These are phyloP conservation scores for Diacarnus erythraeanus DNA, from an alignment of 37 sponge, comb jelly and placozoan genomes.

Conservation along the genomic window DNA sequence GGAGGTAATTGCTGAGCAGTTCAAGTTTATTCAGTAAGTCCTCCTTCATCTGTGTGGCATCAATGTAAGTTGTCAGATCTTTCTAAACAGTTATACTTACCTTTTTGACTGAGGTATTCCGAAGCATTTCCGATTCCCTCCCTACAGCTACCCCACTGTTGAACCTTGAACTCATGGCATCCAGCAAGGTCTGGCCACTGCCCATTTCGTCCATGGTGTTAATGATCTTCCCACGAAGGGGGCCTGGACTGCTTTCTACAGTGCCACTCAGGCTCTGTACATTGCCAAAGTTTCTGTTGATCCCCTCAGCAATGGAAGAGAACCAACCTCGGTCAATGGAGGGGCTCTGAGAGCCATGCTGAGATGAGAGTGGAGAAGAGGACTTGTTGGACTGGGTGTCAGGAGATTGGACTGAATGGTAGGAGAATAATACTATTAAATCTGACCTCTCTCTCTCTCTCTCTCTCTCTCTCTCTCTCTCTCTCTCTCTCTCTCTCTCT, in stretches of 20 bases:
- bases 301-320: conserved; percentile 13
- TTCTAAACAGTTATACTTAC: not conserved
- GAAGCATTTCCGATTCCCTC: not conserved
- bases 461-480: not conserved
- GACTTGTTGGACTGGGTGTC: not conserved
- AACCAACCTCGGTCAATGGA: not conserved
- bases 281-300: not conserved
- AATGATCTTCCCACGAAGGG: not conserved
- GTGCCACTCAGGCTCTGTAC: not conserved
- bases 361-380: not conserved
- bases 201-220: not conserved
- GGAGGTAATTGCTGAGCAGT: conserved; percentile 70
- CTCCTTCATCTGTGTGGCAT: conserved; percentile 71
- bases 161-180: conserved; percentile 35
- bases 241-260: too few species aligned
- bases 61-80: not conserved
- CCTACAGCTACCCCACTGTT: not conserved
- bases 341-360: not conserved
- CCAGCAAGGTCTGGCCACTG: not conserved
- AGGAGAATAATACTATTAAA: too few species aligned
- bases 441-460: not conserved
- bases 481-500: too few species aligned
- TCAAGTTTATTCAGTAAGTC: conserved; percentile 77
- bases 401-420: conserved; percentile 33
- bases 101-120: not conserved